Evolutionary conservation across 2,888 invertebrate genomes (phyloP).

Genomic region (Chironomus tentans): DNA sequence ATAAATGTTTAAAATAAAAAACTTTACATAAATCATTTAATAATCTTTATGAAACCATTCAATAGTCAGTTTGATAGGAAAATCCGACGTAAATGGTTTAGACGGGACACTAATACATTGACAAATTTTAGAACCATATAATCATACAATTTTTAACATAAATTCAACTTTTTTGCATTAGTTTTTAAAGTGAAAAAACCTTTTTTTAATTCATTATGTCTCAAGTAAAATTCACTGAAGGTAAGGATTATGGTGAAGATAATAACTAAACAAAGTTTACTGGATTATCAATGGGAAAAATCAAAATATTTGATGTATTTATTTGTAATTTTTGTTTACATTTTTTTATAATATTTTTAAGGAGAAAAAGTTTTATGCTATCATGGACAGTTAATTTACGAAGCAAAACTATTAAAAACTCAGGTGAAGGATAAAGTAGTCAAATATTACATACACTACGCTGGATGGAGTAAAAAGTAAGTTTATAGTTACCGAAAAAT

Average conservation of each 20-base stretch:
- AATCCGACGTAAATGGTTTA: neutral
- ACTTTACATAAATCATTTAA: too few relatives aligned
- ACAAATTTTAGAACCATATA: too few relatives aligned
- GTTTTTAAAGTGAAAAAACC: neutral
- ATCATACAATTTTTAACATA: neutral
- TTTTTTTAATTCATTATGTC: neutral
- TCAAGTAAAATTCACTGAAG: neutral
- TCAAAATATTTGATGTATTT: neutral
- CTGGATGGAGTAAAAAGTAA: constrained; percentile 97
- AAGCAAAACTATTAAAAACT: constrained; percentile 88
- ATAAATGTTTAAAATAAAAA: too few relatives aligned
- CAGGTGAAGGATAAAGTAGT: constrained; percentile 77
- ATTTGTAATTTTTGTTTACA: constrained; percentile 9
- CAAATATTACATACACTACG: constrained; percentile 90
- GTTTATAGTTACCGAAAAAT: constrained; percentile 30
- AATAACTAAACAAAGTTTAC: too few relatives aligned
- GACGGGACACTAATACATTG: neutral
- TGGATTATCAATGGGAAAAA: too few relatives aligned
- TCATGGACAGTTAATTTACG: constrained; percentile 92
- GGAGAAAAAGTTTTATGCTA: constrained; percentile 89
- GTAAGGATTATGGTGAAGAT: neutral
- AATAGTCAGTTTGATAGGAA: too few relatives aligned
- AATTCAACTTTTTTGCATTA: neutral
- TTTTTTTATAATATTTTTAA: constrained; percentile 40
- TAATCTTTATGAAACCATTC: too few relatives aligned